Conservation (phyloP, 1,140 invertebrate species). For the Mercenaria mercenaria region DNA sequence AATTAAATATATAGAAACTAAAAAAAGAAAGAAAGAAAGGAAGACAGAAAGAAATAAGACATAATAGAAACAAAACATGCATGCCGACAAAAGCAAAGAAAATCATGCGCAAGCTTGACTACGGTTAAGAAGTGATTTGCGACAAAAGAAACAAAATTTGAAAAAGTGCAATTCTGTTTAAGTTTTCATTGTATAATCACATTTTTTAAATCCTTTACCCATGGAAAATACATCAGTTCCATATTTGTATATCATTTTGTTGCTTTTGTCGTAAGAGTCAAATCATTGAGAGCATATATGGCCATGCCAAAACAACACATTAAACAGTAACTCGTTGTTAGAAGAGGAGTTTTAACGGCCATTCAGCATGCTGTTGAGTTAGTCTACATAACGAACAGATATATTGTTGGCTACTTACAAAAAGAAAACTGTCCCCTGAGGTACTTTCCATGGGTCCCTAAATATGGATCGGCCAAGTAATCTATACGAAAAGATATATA, state of each 20-base stretch:
- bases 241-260: no score
- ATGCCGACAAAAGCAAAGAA: neutral
- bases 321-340: neutral
- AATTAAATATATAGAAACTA: no score
- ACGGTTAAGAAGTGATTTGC: neutral
- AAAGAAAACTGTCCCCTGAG: conserved; percentile 64
- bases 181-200: neutral
- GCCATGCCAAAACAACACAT: conserved; percentile 19
- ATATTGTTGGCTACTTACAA: conserved; percentile 60
- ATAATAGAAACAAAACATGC: neutral
- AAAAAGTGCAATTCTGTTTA: conserved; percentile 14
- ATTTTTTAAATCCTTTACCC: neutral
- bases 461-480: conserved; percentile 58
- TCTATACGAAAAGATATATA: conserved; percentile 40
- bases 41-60: no score
- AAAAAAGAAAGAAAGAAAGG: neutral
- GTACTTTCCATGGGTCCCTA: conserved; percentile 66
- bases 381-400: neutral
- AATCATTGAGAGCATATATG: neutral
- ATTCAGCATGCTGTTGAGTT: conserved; percentile 9
- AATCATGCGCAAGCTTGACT: neutral
- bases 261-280: conserved; percentile 31
- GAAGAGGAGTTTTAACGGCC: neutral
- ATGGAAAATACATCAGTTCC: conserved; percentile 48
- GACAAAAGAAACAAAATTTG: conserved; percentile 53